Evolutionary conservation across 2,113 vertebrate species (phyloP).

Genomic region (Cryptotis parvus): DNA sequence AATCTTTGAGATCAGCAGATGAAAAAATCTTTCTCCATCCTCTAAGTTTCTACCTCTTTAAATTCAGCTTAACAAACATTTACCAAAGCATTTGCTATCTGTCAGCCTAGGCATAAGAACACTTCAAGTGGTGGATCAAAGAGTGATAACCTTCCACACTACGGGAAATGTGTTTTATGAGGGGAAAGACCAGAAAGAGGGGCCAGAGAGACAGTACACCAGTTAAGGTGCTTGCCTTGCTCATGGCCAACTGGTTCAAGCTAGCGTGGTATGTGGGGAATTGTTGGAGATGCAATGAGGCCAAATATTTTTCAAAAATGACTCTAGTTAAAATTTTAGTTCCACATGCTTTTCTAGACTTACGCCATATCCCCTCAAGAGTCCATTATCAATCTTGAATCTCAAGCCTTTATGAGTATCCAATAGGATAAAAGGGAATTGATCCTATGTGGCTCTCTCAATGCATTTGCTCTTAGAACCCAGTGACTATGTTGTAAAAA

Average conservation of each 20-base stretch:
- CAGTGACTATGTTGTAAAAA: background rate
- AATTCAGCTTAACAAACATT: conserved; percentile 7
- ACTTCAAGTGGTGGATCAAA: background rate
- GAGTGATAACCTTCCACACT: background rate
- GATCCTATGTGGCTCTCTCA: background rate
- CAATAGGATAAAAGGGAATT: background rate
- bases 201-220: too few relatives aligned
- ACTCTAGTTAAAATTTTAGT: background rate
- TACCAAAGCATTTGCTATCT: background rate
- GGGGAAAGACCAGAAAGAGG: background rate
- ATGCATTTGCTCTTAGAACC: background rate
- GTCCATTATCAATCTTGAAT: background rate
- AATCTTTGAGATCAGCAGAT: background rate
- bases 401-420: background rate
- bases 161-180: background rate
- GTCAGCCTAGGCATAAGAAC: background rate
- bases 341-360: background rate
- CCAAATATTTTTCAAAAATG: background rate
- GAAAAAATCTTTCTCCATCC: background rate
- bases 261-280: background rate
- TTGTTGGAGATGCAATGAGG: background rate
- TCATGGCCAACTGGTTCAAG: background rate
- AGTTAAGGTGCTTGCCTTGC: too few relatives aligned
- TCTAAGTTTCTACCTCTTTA: conserved; percentile 21
- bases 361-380: background rate